Percentiles rank a stretch among this genome's conserved stretches.
These are phyloP conservation scores for Sebastiscus tertius DNA, from an alignment of 2,797 vertebrate species.

Conservation along the genomic window DNA sequence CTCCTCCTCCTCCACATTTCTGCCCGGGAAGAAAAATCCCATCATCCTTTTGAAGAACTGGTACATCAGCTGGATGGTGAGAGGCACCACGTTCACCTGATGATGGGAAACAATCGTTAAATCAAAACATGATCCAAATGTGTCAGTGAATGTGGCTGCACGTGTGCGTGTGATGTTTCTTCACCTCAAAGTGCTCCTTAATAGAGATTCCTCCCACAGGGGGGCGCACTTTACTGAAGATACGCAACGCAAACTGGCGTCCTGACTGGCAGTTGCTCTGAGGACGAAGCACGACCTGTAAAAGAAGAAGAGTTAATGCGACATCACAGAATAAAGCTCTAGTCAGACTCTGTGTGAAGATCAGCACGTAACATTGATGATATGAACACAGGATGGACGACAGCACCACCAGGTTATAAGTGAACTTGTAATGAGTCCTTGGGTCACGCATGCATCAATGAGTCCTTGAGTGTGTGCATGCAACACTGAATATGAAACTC, in stretches of 20 bases:
- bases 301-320: background rate
- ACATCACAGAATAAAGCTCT: background rate
- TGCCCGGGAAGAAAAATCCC: slow-evolving; percentile 98
- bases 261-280: slow-evolving; percentile 93
- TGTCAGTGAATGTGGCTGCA: background rate
- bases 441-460: slow-evolving; percentile 31
- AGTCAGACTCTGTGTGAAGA: background rate
- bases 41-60: slow-evolving; percentile 99
- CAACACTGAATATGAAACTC: slow-evolving; percentile 43
- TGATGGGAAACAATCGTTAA: background rate
- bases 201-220: slow-evolving; percentile 98
- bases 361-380: background rate
- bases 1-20: slow-evolving; percentile 97
- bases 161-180: too few species aligned
- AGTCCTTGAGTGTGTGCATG: slow-evolving; percentile 43
- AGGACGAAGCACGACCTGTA: slow-evolving; percentile 94
- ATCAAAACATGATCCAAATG: background rate
- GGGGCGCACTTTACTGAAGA: slow-evolving; percentile 98
- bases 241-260: slow-evolving; percentile 94
- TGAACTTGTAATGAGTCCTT: slow-evolving; percentile 3
- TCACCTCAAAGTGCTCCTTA: slow-evolving; percentile 98
- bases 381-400: slow-evolving; percentile 23
- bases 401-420: background rate
- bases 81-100: slow-evolving; percentile 97
- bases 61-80: slow-evolving; percentile 98